Evolutionary conservation across 2,113 vertebrate genomes (phyloP).

Genomic region (Laticauda colubrina): DNA sequence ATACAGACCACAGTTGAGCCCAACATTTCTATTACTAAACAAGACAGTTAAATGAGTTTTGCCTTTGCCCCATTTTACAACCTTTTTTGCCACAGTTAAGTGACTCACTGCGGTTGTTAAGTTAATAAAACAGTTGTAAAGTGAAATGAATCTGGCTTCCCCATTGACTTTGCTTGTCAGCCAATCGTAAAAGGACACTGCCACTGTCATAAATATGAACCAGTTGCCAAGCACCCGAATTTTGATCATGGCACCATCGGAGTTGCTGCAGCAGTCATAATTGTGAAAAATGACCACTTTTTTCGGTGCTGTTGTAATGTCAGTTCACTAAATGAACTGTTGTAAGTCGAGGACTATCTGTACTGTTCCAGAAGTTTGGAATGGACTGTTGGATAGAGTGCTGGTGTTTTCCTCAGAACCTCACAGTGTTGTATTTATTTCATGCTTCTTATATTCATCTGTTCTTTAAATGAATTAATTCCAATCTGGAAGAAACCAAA

Average conservation of each 20-base stretch:
- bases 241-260: neutral
- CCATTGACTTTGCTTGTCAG: neutral
- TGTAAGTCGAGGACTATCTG: neutral
- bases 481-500: neutral
- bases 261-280: neutral
- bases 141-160: neutral
- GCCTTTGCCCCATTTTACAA: neutral
- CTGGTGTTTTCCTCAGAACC: neutral
- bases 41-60: neutral
- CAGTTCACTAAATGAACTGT: neutral
- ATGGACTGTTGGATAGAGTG: neutral
- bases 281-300: neutral
- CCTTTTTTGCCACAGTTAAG: neutral
- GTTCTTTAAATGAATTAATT: neutral
- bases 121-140: neutral
- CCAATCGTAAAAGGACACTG: neutral
- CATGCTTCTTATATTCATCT: neutral
- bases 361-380: neutral
- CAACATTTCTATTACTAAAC: neutral
- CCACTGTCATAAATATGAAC: neutral
- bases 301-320: neutral
- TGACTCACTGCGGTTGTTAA: neutral
- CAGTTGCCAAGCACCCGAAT: neutral
- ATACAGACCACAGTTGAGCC: neutral
- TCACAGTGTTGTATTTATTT: neutral